Evolutionary conservation across 2,888 invertebrate genomes (phyloP).

Genomic region (Brachyptera putata): DNA sequence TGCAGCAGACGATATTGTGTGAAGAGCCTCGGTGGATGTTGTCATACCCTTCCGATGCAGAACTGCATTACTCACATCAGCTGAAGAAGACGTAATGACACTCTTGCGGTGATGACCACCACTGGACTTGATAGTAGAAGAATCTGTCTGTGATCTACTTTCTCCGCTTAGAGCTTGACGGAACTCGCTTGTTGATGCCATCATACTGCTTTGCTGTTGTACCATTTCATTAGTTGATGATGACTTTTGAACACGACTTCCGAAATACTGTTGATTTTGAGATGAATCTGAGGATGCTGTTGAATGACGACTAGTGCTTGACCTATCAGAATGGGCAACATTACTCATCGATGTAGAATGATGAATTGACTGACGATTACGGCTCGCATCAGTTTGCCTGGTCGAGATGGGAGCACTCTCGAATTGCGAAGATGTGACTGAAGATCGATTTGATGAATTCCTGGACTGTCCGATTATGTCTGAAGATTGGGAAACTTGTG

Average conservation of each 20-base stretch:
- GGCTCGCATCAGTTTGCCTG: not conserved
- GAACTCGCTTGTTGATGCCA: conserved; percentile 45
- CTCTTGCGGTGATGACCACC: conserved; percentile 64
- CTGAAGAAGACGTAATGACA: conserved; percentile 63
- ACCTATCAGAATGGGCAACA: not conserved
- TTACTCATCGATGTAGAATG: conserved; percentile 9
- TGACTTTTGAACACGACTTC: conserved; percentile 4
- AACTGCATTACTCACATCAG: conserved; percentile 71
- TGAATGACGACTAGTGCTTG: conserved; percentile 7
- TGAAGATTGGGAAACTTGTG: not conserved
- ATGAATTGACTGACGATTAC: not conserved
- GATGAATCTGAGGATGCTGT: not conserved
- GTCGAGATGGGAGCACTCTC: not conserved
- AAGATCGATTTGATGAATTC: not conserved
- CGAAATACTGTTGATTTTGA: too few species aligned
- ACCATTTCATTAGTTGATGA: conserved; percentile 20
- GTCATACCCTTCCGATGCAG: conserved; percentile 69
- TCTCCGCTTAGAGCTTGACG: conserved; percentile 47
- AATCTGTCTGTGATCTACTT: not conserved
- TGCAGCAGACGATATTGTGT: conserved; percentile 64
- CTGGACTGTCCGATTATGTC: too few species aligned
- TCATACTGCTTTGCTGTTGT: conserved; percentile 17
- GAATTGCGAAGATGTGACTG: too few species aligned
- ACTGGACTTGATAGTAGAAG: conserved; percentile 26
- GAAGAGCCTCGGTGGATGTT: conserved; percentile 66